phyloP scores from a whole-genome alignment of 2,888 invertebrate species.

The Rapana venosa region DNA sequence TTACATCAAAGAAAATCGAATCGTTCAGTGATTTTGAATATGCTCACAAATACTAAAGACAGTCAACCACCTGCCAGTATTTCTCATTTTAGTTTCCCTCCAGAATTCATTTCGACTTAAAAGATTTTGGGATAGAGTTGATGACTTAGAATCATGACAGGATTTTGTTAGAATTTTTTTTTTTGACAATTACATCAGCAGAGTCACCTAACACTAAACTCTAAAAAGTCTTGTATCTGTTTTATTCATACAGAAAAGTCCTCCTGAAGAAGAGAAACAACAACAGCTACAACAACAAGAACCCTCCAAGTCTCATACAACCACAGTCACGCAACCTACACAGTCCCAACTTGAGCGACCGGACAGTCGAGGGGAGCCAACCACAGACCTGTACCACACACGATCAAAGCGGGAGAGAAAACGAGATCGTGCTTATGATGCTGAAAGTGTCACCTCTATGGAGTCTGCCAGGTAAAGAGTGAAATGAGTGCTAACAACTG shows the following conservation, averaged over 20 bases:
- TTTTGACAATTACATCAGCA: neutral
- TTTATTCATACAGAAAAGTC: no score
- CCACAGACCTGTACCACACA: conserved; percentile 52
- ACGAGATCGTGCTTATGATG: conserved; percentile 6
- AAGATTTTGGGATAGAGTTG: no score
- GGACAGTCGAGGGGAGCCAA: conserved; percentile 52
- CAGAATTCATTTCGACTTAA: no score
- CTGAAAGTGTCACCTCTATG: neutral
- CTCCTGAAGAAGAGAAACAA: neutral
- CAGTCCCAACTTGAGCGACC: conserved; percentile 42
- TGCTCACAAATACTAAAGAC: no score
- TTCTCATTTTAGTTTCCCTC: no score
- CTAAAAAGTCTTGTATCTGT: neutral
- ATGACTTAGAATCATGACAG: no score
- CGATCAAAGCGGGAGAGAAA: conserved; percentile 19
- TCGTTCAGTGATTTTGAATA: no score
- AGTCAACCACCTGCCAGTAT: no score
- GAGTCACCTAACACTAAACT: neutral
- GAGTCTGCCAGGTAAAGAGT: conserved; percentile 23
- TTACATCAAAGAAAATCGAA: no score
- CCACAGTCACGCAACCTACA: conserved; percentile 6
- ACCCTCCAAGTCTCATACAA: conserved; percentile 29
- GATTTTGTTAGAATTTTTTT: neutral
- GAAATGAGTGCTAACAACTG: neutral
- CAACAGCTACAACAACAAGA: conserved; percentile 23